Conservation (phyloP, 2,113 vertebrate genomes). For the Myrmecobius fasciatus region DNA sequence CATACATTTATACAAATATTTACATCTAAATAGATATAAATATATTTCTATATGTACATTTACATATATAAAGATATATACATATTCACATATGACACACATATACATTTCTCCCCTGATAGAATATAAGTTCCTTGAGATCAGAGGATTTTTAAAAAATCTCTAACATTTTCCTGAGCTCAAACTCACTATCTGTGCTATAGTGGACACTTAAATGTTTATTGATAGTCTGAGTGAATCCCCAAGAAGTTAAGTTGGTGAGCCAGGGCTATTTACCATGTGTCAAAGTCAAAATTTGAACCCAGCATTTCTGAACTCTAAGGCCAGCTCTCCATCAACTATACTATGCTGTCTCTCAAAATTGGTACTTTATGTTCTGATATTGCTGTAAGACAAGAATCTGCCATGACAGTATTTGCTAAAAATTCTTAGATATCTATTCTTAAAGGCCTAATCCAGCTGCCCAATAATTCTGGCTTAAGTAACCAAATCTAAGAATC, state of each 20-base stretch:
- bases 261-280: not conserved
- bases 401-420: not conserved
- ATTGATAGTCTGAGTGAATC: not conserved
- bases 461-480: not conserved
- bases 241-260: not conserved
- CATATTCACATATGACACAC: not conserved
- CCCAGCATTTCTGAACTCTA: not conserved
- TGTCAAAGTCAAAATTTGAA: not conserved
- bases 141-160: not conserved
- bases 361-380: not conserved
- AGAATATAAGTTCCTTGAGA: not conserved
- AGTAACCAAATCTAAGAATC: not conserved
- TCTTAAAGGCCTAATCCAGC: not conserved
- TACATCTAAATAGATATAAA: not conserved
- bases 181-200: not conserved
- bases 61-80: no score
- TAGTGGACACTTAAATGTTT: not conserved
- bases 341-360: not conserved
- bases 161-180: not conserved
- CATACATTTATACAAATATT: not conserved
- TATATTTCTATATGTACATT: not conserved
- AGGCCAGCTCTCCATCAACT: not conserved
- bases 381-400: conserved; percentile 26
- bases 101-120: not conserved
- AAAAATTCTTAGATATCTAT: not conserved